These are phyloP conservation scores for Siniperca scherzeri DNA, from an alignment of 2,797 vertebrate genomes.

Conservation along the genomic window DNA sequence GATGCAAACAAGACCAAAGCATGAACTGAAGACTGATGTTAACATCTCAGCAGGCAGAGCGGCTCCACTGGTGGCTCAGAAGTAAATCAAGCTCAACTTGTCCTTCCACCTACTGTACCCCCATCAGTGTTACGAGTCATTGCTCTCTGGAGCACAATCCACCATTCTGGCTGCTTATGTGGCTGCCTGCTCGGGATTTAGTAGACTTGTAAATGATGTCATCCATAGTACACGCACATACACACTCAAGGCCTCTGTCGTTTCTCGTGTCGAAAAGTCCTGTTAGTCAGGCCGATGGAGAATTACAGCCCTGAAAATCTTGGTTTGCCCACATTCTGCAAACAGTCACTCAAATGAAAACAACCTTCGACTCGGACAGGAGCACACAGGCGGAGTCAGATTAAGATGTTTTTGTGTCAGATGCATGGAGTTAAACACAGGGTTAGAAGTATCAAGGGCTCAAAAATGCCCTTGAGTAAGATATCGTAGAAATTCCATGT, in stretches of 20 bases:
- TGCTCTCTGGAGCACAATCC: slow-evolving; percentile 71
- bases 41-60: slow-evolving; percentile 28
- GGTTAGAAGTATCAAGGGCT: neutral
- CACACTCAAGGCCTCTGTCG: slow-evolving; percentile 64
- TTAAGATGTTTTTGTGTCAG: slow-evolving; percentile 14
- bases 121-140: slow-evolving; percentile 71
- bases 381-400: slow-evolving; percentile 29
- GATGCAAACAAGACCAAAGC: slow-evolving; percentile 28
- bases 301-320: slow-evolving; percentile 60
- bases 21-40: slow-evolving; percentile 20
- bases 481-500: neutral
- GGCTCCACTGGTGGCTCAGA: slow-evolving; percentile 22
- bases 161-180: slow-evolving; percentile 67
- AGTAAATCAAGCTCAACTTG: slow-evolving; percentile 74
- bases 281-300: slow-evolving; percentile 66
- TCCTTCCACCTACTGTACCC: slow-evolving; percentile 72
- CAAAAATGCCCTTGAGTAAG: neutral
- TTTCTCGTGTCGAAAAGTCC: slow-evolving; percentile 47
- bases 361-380: neutral
- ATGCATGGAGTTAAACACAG: neutral
- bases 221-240: slow-evolving; percentile 41
- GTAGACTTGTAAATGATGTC: slow-evolving; percentile 74
- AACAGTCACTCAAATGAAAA: slow-evolving; percentile 13
- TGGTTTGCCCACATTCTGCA: slow-evolving; percentile 33
- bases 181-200: slow-evolving; percentile 71